Evolutionary conservation across 2,113 vertebrate species (phyloP).

Genomic region (Jacana jacana): DNA sequence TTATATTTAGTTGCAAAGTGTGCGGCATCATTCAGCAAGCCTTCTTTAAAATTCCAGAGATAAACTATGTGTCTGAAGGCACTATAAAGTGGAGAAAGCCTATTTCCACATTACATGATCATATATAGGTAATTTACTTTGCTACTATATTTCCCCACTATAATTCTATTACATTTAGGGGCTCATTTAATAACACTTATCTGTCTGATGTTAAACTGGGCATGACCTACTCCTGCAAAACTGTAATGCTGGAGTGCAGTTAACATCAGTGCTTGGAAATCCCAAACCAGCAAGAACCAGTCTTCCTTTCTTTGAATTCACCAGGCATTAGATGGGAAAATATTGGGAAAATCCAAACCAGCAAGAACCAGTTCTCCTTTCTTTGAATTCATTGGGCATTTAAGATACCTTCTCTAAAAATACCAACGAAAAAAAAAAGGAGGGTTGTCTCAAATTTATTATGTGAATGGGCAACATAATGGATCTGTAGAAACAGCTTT

Average conservation of each 20-base stretch:
- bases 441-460: background rate
- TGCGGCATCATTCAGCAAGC: background rate
- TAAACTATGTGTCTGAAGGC: background rate
- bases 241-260: background rate
- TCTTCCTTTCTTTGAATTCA: background rate
- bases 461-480: background rate
- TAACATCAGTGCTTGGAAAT: background rate
- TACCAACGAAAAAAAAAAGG: background rate
- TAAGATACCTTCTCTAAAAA: background rate
- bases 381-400: background rate
- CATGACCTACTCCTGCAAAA: constrained; percentile 1
- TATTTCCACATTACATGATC: constrained; percentile 5
- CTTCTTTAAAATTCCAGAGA: background rate
- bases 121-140: constrained; percentile 38
- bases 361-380: background rate
- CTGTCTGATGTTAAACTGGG: constrained; percentile 59
- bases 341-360: background rate
- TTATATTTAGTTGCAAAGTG: background rate
- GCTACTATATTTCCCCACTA: background rate
- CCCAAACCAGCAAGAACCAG: background rate
- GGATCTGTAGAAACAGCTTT: background rate
- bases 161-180: constrained; percentile 44
- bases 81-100: background rate
- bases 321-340: background rate
- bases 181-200: constrained; percentile 58